Conservation (phyloP, 1,140 invertebrate genomes). For the Vanessa tameamea region DNA sequence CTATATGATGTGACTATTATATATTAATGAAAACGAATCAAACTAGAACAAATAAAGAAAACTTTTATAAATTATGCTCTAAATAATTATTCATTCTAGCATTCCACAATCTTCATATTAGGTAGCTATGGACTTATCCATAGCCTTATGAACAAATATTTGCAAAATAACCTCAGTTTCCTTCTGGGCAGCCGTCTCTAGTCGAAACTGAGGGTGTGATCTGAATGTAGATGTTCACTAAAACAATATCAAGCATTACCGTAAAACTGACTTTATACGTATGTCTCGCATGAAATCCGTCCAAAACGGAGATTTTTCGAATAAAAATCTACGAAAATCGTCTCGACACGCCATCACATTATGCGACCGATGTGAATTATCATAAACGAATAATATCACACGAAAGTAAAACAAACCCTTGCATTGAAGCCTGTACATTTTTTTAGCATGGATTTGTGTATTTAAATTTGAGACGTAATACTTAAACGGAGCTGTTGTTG, state of each 20-base stretch:
- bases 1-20: no score
- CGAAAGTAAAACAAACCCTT: constrained; percentile 38
- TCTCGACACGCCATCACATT: constrained; percentile 65
- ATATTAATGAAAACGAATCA: no score
- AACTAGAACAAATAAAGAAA: no score
- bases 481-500: not conserved
- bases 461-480: constrained; percentile 17
- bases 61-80: no score
- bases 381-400: constrained; percentile 65
- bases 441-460: constrained; percentile 36
- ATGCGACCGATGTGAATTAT: constrained; percentile 68
- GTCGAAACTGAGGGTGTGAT: constrained; percentile 15
- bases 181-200: not conserved
- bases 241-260: constrained; percentile 42
- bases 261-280: constrained; percentile 40
- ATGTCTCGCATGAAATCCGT: constrained; percentile 54
- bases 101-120: no score
- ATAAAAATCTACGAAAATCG: constrained; percentile 63
- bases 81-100: no score
- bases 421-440: constrained; percentile 36
- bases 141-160: not conserved
- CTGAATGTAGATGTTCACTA: constrained; percentile 32
- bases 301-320: constrained; percentile 55
- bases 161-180: not conserved
- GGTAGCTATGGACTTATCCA: not conserved